Conservation (phyloP, 2,888 invertebrate genomes). For the Oscheius myriophilus region DNA sequence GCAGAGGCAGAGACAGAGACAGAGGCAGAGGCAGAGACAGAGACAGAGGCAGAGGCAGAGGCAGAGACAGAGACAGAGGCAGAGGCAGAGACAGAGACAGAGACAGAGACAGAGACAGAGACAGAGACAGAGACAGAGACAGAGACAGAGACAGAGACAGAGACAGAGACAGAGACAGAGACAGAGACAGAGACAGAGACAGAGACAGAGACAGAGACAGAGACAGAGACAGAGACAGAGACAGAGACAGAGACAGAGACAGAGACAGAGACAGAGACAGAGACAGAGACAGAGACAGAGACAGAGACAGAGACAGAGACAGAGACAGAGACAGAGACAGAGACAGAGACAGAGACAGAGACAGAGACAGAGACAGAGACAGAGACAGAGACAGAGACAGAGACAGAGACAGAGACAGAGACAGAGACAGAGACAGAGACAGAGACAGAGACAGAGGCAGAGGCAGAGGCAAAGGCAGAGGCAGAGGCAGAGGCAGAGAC, state of each 20-base stretch:
- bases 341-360: constrained; percentile 6
- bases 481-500: background rate
- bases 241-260: background rate
- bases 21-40: background rate
- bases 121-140: background rate
- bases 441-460: background rate
- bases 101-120: background rate
- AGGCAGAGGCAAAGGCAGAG: background rate
- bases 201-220: constrained; percentile 1
- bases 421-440: background rate
- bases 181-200: background rate
- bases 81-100: background rate
- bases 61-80: constrained; percentile 11
- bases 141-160: background rate
- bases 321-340: background rate
- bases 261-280: background rate
- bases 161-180: background rate
- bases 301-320: background rate
- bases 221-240: constrained; percentile 12
- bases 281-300: background rate
- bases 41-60: constrained; percentile 1
- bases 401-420: background rate
- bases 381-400: background rate
- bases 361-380: constrained; percentile 11
- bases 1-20: background rate